These are phyloP conservation scores for Homalodisca vitripennis DNA, from an alignment of 1,140 invertebrate genomes.

Conservation along the genomic window DNA sequence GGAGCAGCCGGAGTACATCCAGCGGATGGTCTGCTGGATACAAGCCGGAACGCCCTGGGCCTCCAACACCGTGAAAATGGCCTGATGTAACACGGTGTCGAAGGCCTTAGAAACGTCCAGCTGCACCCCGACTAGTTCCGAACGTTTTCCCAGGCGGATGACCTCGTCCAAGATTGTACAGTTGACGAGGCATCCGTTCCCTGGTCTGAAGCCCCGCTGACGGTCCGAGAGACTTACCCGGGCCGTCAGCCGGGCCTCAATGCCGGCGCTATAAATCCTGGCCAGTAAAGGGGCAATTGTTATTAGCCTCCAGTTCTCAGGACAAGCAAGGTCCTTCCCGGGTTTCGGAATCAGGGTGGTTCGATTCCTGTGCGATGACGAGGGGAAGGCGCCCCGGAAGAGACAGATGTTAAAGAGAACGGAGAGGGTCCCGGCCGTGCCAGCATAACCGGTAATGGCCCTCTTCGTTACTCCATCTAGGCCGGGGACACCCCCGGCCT, in stretches of 20 bases:
- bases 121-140: background rate
- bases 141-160: background rate
- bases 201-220: too few species aligned
- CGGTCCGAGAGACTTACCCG: too few species aligned
- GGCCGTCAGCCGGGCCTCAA: background rate
- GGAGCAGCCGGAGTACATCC: background rate
- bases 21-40: background rate
- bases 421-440: background rate
- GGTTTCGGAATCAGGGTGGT: conserved; percentile 42
- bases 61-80: background rate
- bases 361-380: conserved; percentile 35
- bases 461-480: background rate
- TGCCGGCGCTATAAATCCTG: conserved; percentile 29
- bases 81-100: background rate
- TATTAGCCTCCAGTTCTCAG: conserved; percentile 39
- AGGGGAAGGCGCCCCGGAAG: background rate
- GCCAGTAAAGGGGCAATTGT: conserved; percentile 36
- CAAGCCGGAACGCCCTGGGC: background rate
- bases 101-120: background rate
- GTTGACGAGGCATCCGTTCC: background rate
- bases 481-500: background rate
- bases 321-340: conserved; percentile 27
- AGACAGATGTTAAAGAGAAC: conserved; percentile 33
- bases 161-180: background rate
- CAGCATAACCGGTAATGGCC: background rate